Conservation (phyloP, 2,113 vertebrate genomes). For the Xenopus borealis region DNA sequence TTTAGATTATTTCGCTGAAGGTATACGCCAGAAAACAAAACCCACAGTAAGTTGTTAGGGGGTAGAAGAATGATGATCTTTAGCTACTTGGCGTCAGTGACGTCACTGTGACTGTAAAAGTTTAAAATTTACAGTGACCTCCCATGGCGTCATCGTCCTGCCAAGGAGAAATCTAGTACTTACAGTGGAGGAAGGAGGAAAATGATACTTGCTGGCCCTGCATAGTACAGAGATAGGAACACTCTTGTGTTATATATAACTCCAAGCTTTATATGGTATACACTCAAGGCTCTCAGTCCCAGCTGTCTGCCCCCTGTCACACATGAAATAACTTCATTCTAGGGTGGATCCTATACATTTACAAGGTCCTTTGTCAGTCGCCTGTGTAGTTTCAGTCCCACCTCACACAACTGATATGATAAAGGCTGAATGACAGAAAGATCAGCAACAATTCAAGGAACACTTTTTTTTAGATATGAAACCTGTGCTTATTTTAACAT, state of each 20-base stretch:
- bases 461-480: too few relatives aligned
- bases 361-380: constrained; percentile 9
- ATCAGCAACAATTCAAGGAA: too few relatives aligned
- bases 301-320: constrained; percentile 64
- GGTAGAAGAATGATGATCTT: neutral
- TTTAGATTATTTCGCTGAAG: neutral
- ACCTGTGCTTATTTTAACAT: too few relatives aligned
- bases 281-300: constrained; percentile 67
- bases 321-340: constrained; percentile 47
- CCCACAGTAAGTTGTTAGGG: too few relatives aligned
- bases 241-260: constrained; percentile 88
- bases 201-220: constrained; percentile 65
- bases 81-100: constrained; percentile 10
- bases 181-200: constrained; percentile 48
- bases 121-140: constrained; percentile 39
- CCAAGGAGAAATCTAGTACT: constrained; percentile 44
- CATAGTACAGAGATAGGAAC: constrained; percentile 61
- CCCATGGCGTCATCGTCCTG: constrained; percentile 15
- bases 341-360: constrained; percentile 27
- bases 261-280: constrained; percentile 96
- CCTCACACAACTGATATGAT: too few relatives aligned
- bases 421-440: too few relatives aligned
- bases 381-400: neutral
- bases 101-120: constrained; percentile 21
- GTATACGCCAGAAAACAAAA: neutral